phyloP scores from a whole-genome alignment of 2,888 invertebrate species.

The Dynastes tityus region DNA sequence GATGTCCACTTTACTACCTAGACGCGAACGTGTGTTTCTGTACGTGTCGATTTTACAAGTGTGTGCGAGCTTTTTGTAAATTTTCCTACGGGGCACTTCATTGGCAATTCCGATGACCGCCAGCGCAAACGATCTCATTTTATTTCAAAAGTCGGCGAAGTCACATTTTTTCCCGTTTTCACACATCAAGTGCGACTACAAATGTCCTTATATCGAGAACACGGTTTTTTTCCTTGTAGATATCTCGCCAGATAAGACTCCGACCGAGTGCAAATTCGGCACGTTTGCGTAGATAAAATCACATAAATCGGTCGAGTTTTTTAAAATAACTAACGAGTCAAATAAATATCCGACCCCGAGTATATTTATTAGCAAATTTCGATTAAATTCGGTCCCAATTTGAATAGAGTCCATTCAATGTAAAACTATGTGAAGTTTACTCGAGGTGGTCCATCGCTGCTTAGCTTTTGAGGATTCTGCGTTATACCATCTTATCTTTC shows the following conservation, averaged over 20 bases:
- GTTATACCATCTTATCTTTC: no score
- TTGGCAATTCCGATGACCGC: slow-evolving; percentile 47
- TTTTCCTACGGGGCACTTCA: slow-evolving; percentile 30
- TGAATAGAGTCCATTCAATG: slow-evolving; percentile 60
- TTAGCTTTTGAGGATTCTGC: background rate
- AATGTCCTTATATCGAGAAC: slow-evolving; percentile 66
- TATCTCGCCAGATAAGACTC: slow-evolving; percentile 57
- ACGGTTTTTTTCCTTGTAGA: slow-evolving; percentile 61
- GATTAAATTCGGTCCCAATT: slow-evolving; percentile 56
- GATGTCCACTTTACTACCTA: slow-evolving; percentile 33
- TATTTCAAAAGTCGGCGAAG: slow-evolving; percentile 45
- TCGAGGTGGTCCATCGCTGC: slow-evolving; percentile 33
- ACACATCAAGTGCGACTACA: slow-evolving; percentile 66
- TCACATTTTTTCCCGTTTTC: slow-evolving; percentile 58
- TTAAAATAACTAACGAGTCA: slow-evolving; percentile 62
- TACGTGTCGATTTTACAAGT: slow-evolving; percentile 30
- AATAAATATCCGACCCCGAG: slow-evolving; percentile 58
- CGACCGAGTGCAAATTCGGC: slow-evolving; percentile 57
- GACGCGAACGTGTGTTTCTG: slow-evolving; percentile 2
- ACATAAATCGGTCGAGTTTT: slow-evolving; percentile 55
- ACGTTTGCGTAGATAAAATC: slow-evolving; percentile 53
- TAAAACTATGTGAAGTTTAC: slow-evolving; percentile 47
- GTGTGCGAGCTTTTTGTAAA: slow-evolving; percentile 45
- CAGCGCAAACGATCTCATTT: slow-evolving; percentile 48
- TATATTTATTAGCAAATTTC: slow-evolving; percentile 58